Percentiles rank a stretch among this genome's conserved stretches.
These are phyloP conservation scores for Myotis davidii DNA, from an alignment of 2,113 vertebrate species.

Conservation along the genomic window DNA sequence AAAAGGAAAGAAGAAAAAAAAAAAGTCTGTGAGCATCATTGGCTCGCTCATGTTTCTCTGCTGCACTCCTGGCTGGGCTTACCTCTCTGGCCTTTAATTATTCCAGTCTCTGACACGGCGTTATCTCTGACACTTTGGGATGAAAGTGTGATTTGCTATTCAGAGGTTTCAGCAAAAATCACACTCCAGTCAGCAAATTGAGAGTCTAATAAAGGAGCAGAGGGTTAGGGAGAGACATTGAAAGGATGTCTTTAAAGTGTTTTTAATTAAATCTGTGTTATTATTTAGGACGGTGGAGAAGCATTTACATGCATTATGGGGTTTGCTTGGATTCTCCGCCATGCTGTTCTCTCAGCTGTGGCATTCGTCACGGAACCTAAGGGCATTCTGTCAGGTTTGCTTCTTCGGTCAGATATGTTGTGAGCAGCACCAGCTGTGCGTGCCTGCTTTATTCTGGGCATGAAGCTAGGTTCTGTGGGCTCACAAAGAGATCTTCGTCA, in stretches of 20 bases:
- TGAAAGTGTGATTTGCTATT: conserved; percentile 75
- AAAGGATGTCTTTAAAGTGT: conserved; percentile 43
- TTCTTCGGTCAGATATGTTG: not conserved
- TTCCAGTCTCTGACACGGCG: conserved; percentile 41
- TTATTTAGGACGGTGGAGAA: conserved; percentile 47
- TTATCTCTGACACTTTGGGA: conserved; percentile 65
- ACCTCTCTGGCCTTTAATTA: conserved; percentile 74
- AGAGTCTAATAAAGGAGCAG: conserved; percentile 54
- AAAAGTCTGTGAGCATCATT: not conserved
- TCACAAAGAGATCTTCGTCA: not conserved
- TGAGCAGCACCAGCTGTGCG: not conserved
- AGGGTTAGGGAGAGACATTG: not conserved
- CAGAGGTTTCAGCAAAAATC: conserved; percentile 75
- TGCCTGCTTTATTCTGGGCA: not conserved
- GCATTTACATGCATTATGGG: conserved; percentile 46
- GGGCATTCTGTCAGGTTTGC: not conserved
- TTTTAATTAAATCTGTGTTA: conserved; percentile 72
- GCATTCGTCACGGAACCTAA: not conserved
- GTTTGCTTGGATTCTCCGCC: conserved; percentile 5
- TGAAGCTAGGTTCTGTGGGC: not conserved
- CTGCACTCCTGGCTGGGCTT: not conserved
- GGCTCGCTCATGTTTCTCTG: not conserved
- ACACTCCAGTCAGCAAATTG: conserved; percentile 69
- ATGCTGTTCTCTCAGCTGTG: not conserved
- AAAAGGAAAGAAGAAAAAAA: conserved; percentile 3